Evolutionary conservation across 2,888 invertebrate genomes (phyloP).

Genomic region (Netelia fuscicornis): DNA sequence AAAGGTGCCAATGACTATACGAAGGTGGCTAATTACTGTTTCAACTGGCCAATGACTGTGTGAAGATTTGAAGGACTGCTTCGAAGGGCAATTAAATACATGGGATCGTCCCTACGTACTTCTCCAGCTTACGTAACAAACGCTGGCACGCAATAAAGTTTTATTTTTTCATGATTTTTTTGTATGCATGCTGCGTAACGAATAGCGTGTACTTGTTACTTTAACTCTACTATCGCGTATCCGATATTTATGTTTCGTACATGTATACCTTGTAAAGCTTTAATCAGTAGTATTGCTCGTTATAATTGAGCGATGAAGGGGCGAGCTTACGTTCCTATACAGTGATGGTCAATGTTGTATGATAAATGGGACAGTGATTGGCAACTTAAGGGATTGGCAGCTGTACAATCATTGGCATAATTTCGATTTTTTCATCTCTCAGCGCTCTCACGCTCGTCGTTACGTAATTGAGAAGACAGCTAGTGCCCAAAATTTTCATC

Average conservation of each 20-base stretch:
- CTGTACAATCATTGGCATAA: conserved; percentile 29
- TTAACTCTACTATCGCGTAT: conserved; percentile 10
- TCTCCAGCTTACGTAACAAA: no score
- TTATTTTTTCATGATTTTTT: not conserved
- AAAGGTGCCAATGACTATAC: conserved; percentile 35
- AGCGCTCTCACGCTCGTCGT: not conserved
- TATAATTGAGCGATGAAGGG: conserved; percentile 81
- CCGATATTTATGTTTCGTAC: conserved; percentile 53
- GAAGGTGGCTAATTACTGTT: not conserved
- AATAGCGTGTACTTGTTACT: not conserved
- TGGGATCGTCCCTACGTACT: no score
- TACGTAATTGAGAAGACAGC: no score
- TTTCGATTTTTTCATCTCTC: conserved; percentile 19
- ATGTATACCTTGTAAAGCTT: conserved; percentile 67
- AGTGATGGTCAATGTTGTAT: not conserved
- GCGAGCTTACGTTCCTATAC: conserved; percentile 58
- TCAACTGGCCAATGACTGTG: conserved; percentile 35
- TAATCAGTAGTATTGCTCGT: conserved; percentile 67
- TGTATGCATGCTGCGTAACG: not conserved
- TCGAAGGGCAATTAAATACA: no score
- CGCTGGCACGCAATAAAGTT: no score
- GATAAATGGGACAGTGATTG: conserved; percentile 38
- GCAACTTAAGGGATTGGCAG: conserved; percentile 19
- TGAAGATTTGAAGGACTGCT: no score
- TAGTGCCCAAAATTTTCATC: no score